phyloP scores from a whole-genome alignment of 2,797 vertebrate species.

The Sebastes matsubarae region DNA sequence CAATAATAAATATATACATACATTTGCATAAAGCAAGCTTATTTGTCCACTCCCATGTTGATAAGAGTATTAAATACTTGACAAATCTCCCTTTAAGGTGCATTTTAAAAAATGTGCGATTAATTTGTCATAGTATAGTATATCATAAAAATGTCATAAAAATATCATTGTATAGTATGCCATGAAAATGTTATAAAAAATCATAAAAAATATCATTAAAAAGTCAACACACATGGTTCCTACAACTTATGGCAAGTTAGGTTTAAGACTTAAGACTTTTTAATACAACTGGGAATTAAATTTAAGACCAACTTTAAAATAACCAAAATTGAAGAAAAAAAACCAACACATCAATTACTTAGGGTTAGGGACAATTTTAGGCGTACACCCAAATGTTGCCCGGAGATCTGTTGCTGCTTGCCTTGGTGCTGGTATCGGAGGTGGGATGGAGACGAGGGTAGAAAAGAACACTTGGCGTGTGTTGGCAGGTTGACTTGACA shows the following conservation, averaged over 20 bases:
- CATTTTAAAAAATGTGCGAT: no score
- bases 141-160: no score
- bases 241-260: background rate
- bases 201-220: no score
- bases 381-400: background rate
- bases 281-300: background rate
- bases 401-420: background rate
- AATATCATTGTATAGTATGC: no score
- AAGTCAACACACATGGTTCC: background rate
- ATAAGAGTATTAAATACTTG: no score
- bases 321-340: background rate
- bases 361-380: background rate
- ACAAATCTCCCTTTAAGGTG: no score
- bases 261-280: no score
- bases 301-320: background rate
- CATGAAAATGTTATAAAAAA: no score
- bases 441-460: background rate
- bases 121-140: no score
- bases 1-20: no score
- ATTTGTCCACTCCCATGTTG: no score
- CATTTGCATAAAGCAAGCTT: no score
- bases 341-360: background rate
- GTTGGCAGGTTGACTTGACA: background rate
- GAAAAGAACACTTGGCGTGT: rapidly evolving
- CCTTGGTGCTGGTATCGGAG: background rate